These are phyloP conservation scores for Conus ventricosus DNA, from an alignment of 1,140 invertebrate species.

Conservation along the genomic window DNA sequence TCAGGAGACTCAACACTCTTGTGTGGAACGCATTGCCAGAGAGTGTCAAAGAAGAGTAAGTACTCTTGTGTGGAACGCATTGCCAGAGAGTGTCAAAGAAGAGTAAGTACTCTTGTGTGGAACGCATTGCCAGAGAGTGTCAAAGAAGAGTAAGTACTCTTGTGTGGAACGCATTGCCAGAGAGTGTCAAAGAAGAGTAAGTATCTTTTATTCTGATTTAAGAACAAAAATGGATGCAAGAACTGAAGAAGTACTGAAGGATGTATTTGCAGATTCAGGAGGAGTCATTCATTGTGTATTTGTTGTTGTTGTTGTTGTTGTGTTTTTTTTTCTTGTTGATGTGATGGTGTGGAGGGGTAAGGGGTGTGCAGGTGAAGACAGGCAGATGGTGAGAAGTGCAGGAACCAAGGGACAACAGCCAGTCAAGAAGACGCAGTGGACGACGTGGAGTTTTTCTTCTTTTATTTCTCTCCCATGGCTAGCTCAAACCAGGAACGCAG, in stretches of 20 bases:
- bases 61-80: slow-evolving; percentile 61
- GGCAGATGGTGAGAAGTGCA: too few species aligned
- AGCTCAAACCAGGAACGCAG: too few species aligned
- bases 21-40: slow-evolving; percentile 64
- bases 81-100: slow-evolving; percentile 55
- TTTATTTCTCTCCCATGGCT: too few species aligned
- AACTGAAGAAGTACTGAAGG: too few species aligned
- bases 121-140: slow-evolving; percentile 55
- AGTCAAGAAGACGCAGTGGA: too few species aligned
- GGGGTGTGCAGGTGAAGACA: too few species aligned
- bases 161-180: slow-evolving; percentile 63
- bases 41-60: slow-evolving; percentile 54
- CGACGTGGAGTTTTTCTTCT: too few species aligned
- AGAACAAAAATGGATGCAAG: neutral
- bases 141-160: slow-evolving; percentile 57
- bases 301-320: too few species aligned
- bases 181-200: slow-evolving; percentile 56
- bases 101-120: slow-evolving; percentile 63
- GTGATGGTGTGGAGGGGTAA: too few species aligned
- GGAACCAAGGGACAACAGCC: too few species aligned
- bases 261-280: neutral
- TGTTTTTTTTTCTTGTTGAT: too few species aligned
- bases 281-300: neutral
- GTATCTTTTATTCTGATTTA: slow-evolving; percentile 19
- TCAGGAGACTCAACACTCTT: slow-evolving; percentile 60